Base-by-base conservation (phyloP, 2,888 invertebrate species). In the Drosophila siamana region DNA sequence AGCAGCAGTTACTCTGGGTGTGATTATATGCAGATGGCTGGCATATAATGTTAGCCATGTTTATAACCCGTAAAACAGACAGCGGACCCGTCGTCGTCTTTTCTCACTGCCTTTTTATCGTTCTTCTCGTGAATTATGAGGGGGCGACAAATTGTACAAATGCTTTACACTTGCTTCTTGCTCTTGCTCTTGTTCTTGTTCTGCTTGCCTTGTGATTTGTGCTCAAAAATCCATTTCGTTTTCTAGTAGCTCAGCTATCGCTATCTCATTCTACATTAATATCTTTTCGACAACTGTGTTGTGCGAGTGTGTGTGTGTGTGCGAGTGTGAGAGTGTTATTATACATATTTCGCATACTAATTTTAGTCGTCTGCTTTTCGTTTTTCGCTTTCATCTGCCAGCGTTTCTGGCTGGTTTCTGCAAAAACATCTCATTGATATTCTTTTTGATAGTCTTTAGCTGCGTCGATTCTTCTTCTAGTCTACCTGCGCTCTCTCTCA, bases 311-410 rank as follows among this genome's bases (percentile, higher is more conserved):
- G n/a, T 41, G 13, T 38, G 5, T 47, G 43, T 41, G 40, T 16
- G n/a, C n/a, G n/a, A n/a, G 24, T 47, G 36, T 44, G n/a, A 36
- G 13, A 30, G 5, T 47, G 43, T 41, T 33, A 40, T 33, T 74
- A 28, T 54, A n/a, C n/a, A 19, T 46, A 60, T 52, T 36, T 47
- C 50, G 40, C 47, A 67, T 55, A 78, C 81, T 82, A 82, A 82
- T 72, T 79, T 82, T 85, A 85, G 85, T 82, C 50, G 64, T 60
- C 75, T 78, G 69, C 38, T 63, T 55, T 61, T 48, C 54, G 47
- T 61, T 13, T 73, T 50, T 66, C 50, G 40, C 9, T 48, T 15
- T 46, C 7, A 26, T 26, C 26, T 46, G 51, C 30, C 64, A 61
- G 57, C 46, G 66, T 59, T 59, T 55, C 15, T 24, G 24, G 24